Evolutionary conservation across 2,888 invertebrate genomes (phyloP).

Genomic region (Pheosia tremula): DNA sequence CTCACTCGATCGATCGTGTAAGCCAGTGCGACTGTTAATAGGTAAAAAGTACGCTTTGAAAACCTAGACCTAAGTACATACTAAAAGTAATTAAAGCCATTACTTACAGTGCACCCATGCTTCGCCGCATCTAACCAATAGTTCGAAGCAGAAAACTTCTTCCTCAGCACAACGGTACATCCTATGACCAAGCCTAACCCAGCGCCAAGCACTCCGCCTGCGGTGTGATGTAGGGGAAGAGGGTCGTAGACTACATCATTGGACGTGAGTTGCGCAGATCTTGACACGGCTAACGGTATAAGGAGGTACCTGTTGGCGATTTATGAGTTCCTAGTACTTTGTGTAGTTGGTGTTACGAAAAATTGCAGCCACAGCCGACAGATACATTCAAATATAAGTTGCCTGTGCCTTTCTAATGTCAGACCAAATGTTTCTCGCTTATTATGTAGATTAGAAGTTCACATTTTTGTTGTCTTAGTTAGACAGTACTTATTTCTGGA

Average conservation of each 20-base stretch:
- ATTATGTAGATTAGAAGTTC: too few relatives aligned
- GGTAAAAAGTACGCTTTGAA: too few relatives aligned
- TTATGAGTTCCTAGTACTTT: conserved; percentile 1
- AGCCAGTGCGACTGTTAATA: too few relatives aligned
- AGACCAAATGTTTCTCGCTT: too few relatives aligned
- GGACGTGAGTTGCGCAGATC: conserved; percentile 84
- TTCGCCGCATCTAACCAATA: conserved; percentile 97
- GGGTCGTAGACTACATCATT: conserved; percentile 94
- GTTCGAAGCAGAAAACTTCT: conserved; percentile 96
- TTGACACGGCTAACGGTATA: conserved; percentile 86
- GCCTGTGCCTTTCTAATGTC: background rate
- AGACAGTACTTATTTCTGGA: too few relatives aligned
- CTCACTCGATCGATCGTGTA: too few relatives aligned
- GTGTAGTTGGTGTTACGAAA: background rate
- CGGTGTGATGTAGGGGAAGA: conserved; percentile 97
- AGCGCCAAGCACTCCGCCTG: conserved; percentile 94
- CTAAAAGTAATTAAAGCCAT: too few relatives aligned
- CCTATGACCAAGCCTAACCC: conserved; percentile 91
- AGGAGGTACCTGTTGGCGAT: conserved; percentile 84
- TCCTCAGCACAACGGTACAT: conserved; percentile 91
- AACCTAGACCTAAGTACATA: too few relatives aligned
- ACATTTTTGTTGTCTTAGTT: too few relatives aligned
- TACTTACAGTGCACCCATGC: conserved; percentile 92
- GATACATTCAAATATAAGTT: background rate
- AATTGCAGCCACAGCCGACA: background rate